Evolutionary conservation across 2,797 vertebrate species (phyloP).

Genomic region (Anabas testudineus): DNA sequence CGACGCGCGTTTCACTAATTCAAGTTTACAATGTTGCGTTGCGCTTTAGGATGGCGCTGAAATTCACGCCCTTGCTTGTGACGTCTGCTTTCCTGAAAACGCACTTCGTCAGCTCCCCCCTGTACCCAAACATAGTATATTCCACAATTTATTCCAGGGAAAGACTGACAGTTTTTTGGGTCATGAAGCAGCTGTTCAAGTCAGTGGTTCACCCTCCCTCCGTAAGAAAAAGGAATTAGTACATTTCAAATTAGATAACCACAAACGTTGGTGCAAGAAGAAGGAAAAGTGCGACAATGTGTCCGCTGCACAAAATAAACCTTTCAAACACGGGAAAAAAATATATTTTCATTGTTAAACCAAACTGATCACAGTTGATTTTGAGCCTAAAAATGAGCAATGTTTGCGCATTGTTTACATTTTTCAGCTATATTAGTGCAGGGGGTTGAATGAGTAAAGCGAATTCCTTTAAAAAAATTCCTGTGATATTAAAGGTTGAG

Average conservation of each 20-base stretch:
- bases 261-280: conserved; percentile 81
- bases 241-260: conserved; percentile 92
- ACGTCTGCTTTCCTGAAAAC: background rate
- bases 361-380: conserved; percentile 28
- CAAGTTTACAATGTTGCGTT: accelerated
- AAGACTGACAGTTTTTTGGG: conserved; percentile 96
- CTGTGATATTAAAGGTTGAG: conserved; percentile 44
- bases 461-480: conserved; percentile 39
- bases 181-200: conserved; percentile 93
- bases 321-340: conserved; percentile 38
- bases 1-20: accelerated
- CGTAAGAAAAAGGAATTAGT: conserved; percentile 89
- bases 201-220: conserved; percentile 84
- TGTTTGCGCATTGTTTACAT: conserved; percentile 45
- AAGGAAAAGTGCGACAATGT: conserved; percentile 73
- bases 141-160: conserved; percentile 94
- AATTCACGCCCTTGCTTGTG: accelerated
- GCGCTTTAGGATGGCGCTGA: accelerated
- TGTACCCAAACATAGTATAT: conserved; percentile 80
- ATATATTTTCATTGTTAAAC: conserved; percentile 15
- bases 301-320: conserved; percentile 58
- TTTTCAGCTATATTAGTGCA: conserved; percentile 33
- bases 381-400: conserved; percentile 25
- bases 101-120: conserved; percentile 56
- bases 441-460: conserved; percentile 11